Evolutionary conservation across 2,888 invertebrate species (phyloP).

Genomic region (Oscheius sp.): DNA sequence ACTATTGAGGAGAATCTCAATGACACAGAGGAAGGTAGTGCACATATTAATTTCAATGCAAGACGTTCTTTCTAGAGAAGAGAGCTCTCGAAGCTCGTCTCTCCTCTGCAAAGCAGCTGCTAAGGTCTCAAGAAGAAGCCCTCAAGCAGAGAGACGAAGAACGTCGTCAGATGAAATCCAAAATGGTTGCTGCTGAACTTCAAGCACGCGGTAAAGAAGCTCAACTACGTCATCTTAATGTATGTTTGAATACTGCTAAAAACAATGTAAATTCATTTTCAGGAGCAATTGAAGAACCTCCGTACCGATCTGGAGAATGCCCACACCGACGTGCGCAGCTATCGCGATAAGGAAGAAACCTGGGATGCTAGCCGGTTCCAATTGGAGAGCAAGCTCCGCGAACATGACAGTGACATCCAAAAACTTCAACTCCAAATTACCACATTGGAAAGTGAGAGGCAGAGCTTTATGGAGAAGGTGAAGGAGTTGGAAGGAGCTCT

Average conservation of each 20-base stretch:
- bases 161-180: constrained; percentile 70
- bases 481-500: constrained; percentile 70
- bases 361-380: constrained; percentile 67
- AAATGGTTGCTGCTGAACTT: constrained; percentile 71
- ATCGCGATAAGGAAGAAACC: constrained; percentile 69
- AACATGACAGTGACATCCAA: constrained; percentile 67
- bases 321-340: constrained; percentile 65
- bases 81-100: constrained; percentile 68
- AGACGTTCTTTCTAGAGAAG: constrained; percentile 56
- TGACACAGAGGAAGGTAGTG: constrained; percentile 68
- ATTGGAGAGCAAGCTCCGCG: constrained; percentile 68
- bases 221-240: constrained; percentile 70
- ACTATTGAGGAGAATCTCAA: constrained; percentile 71
- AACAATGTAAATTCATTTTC: constrained; percentile 29
- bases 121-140: constrained; percentile 71
- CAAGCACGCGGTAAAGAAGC: constrained; percentile 72
- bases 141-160: constrained; percentile 72
- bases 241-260: constrained; percentile 6
- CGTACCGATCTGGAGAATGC: constrained; percentile 69
- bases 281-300: constrained; percentile 72
- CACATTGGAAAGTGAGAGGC: constrained; percentile 64
- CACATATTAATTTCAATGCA: background rate
- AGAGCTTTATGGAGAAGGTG: constrained; percentile 65
- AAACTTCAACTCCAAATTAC: constrained; percentile 65
- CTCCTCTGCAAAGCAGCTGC: constrained; percentile 67